Percentiles rank a stretch among this genome's conserved stretches.
These are phyloP conservation scores for Brienomyrus longianalis DNA, from an alignment of 2,113 vertebrate genomes.

Conservation along the genomic window DNA sequence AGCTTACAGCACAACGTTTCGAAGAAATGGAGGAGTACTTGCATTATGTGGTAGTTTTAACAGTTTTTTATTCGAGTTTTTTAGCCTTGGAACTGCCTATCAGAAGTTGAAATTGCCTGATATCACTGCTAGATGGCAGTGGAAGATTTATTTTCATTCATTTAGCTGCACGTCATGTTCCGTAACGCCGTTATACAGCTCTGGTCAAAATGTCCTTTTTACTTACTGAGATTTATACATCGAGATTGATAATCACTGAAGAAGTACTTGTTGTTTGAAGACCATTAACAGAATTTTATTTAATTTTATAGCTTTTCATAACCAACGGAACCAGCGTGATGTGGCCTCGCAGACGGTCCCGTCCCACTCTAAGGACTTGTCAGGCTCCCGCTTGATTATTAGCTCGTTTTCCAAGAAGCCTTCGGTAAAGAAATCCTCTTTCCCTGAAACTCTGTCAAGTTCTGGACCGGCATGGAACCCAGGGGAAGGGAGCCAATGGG, in stretches of 20 bases:
- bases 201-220: background rate
- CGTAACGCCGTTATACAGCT: background rate
- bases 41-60: background rate
- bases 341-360: slow-evolving; percentile 76
- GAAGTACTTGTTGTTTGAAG: background rate
- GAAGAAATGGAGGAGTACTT: background rate
- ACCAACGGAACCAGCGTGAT: slow-evolving; percentile 67
- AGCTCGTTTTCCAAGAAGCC: slow-evolving; percentile 60
- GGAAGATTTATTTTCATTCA: slow-evolving; percentile 13
- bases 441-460: slow-evolving; percentile 64
- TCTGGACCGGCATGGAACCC: slow-evolving; percentile 61
- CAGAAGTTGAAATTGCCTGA: background rate
- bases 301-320: slow-evolving; percentile 47
- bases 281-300: background rate
- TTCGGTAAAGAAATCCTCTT: slow-evolving; percentile 52
- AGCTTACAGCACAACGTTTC: background rate
- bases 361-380: slow-evolving; percentile 60
- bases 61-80: background rate
- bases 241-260: background rate
- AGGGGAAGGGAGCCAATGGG: slow-evolving; percentile 73
- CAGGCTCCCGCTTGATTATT: slow-evolving; percentile 62
- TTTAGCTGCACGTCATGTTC: background rate
- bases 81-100: background rate
- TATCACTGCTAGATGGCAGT: slow-evolving; percentile 25
- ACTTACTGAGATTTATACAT: background rate